A percentile compares a stretch with the other conserved stretches of the same genome.
Evolutionary conservation across 2,113 vertebrate genomes (phyloP).

Genomic region (Nyctibius bracteatus): DNA sequence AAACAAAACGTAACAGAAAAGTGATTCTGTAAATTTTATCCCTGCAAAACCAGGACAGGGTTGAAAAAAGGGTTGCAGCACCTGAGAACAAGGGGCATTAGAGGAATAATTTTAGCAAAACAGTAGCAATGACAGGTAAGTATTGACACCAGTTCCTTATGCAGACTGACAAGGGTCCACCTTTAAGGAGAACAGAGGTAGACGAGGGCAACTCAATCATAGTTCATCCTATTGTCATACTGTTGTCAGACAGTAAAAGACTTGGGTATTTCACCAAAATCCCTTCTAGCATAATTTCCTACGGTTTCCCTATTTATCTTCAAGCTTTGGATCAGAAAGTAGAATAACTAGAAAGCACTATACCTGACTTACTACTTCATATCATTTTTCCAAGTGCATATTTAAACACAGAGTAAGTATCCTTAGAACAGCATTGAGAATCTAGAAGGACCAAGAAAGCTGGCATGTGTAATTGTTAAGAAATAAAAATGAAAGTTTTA

Average conservation of each 20-base stretch:
- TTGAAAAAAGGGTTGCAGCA: neutral
- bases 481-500: neutral
- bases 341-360: neutral
- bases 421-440: neutral
- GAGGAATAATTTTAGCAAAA: neutral
- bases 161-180: neutral
- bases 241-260: neutral
- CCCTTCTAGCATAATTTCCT: neutral
- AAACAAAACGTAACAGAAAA: too few species aligned
- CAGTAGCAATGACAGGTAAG: neutral
- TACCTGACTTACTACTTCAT: neutral
- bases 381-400: neutral
- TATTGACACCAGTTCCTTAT: neutral
- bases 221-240: neutral
- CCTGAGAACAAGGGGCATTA: neutral
- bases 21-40: too few species aligned
- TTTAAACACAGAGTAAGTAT: neutral
- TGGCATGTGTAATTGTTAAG: fast-evolving
- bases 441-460: neutral
- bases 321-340: neutral
- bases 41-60: too few species aligned
- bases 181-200: neutral
- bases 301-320: neutral
- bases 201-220: neutral
- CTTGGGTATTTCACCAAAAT: neutral